Percentiles rank a stretch among this genome's conserved stretches.
Conservation (phyloP, 2,888 invertebrate genomes). For the Phasia obesa region DNA sequence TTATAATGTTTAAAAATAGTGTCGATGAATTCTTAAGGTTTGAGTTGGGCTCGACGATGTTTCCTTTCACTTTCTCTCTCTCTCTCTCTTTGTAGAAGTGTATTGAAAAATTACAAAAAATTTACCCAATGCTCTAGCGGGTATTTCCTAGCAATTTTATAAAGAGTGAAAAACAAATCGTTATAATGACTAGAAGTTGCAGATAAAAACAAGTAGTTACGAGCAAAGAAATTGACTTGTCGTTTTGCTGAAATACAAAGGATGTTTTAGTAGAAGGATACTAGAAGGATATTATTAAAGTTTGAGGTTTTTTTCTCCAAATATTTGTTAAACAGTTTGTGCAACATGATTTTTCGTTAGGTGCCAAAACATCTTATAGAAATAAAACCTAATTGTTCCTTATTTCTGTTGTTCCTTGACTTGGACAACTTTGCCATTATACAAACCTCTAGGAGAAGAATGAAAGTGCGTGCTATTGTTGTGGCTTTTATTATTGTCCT, state of each 20-base stretch:
- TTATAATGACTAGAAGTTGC: conserved; percentile 56
- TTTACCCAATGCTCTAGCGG: neutral
- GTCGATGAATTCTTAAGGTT: too few relatives aligned
- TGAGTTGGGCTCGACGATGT: too few relatives aligned
- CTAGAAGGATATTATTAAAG: too few relatives aligned
- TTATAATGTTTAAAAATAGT: too few relatives aligned
- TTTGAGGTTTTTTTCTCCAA: neutral
- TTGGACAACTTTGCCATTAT: neutral
- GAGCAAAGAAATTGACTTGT: conserved; percentile 64
- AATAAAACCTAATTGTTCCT: too few relatives aligned
- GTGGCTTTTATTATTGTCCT: conserved; percentile 14
- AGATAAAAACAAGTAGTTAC: conserved; percentile 64
- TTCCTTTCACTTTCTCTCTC: too few relatives aligned
- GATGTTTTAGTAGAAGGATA: conserved; percentile 43
- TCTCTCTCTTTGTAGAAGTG: too few relatives aligned
- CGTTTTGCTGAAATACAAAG: conserved; percentile 47
- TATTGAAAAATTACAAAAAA: too few relatives aligned
- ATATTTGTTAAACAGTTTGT: neutral
- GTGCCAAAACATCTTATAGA: too few relatives aligned
- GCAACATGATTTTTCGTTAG: too few relatives aligned
- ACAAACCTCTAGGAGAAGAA: too few relatives aligned
- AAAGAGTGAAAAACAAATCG: conserved; percentile 10
- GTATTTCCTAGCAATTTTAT: neutral
- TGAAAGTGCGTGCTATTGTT: conserved; percentile 35
- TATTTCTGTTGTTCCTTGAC: neutral